Evolutionary conservation across 2,113 vertebrate species (phyloP).

Genomic region (Emberiza fucata): DNA sequence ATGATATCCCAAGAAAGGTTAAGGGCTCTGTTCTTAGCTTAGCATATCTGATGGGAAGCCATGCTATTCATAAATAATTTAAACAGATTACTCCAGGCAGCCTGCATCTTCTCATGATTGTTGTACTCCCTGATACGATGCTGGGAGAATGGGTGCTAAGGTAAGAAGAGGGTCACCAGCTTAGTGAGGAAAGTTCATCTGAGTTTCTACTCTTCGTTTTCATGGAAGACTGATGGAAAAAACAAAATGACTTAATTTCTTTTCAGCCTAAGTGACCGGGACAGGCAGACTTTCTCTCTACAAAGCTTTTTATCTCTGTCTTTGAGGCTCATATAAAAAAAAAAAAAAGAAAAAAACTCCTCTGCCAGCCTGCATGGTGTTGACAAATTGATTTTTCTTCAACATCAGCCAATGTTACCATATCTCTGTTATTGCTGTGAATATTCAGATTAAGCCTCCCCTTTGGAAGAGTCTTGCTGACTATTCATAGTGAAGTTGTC

Average conservation of each 20-base stretch:
- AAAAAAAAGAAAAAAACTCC: neutral
- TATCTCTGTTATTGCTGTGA: neutral
- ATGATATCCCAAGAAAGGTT: neutral
- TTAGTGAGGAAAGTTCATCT: neutral
- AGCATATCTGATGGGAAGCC: neutral
- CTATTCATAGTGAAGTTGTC: neutral
- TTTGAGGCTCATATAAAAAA: neutral
- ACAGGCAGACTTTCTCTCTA: neutral
- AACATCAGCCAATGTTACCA: neutral
- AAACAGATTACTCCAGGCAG: neutral
- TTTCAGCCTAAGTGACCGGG: neutral
- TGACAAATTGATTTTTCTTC: neutral
- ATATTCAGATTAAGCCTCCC: neutral
- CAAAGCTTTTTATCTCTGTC: neutral
- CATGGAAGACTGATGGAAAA: neutral
- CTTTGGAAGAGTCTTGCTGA: neutral
- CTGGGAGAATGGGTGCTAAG: neutral
- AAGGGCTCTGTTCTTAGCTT: constrained; percentile 34
- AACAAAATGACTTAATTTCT: neutral
- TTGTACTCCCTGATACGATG: neutral
- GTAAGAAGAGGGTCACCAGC: neutral
- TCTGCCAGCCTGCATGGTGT: neutral
- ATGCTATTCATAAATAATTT: neutral
- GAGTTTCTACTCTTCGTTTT: neutral
- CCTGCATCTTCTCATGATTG: neutral